A percentile compares a stretch with the other conserved stretches of the same genome.
phyloP scores from a whole-genome alignment of 2,113 vertebrate genomes.

The Telmatochromis bifrenatus region DNA sequence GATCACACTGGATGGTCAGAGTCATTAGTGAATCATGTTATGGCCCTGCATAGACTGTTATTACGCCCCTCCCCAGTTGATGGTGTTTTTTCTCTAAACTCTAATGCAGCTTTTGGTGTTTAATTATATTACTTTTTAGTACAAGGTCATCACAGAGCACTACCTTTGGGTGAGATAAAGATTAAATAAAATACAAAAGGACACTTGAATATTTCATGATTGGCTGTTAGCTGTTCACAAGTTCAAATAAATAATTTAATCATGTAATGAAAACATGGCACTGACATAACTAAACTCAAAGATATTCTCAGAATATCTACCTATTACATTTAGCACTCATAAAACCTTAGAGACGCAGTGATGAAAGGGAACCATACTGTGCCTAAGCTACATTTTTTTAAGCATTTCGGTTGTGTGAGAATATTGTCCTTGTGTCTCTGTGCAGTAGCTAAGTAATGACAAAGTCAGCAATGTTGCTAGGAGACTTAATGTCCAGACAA shows the following conservation, averaged over 20 bases:
- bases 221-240: neutral
- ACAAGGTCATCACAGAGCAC: neutral
- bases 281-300: neutral
- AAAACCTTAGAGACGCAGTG: neutral
- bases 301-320: neutral
- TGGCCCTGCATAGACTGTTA: neutral
- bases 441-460: neutral
- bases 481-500: conserved; percentile 47
- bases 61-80: neutral
- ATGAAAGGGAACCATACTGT: neutral
- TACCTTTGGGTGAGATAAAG: neutral
- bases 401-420: neutral
- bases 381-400: neutral
- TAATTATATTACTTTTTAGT: neutral
- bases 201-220: neutral
- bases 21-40: conserved; percentile 15
- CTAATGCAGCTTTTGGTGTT: neutral
- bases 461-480: conserved; percentile 28
- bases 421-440: neutral
- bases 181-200: neutral
- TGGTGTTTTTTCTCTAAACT: neutral
- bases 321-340: neutral
- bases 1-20: neutral
- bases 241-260: neutral
- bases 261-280: neutral